These are phyloP conservation scores for Diarsia mendica DNA, from an alignment of 2,888 invertebrate genomes.

Conservation along the genomic window DNA sequence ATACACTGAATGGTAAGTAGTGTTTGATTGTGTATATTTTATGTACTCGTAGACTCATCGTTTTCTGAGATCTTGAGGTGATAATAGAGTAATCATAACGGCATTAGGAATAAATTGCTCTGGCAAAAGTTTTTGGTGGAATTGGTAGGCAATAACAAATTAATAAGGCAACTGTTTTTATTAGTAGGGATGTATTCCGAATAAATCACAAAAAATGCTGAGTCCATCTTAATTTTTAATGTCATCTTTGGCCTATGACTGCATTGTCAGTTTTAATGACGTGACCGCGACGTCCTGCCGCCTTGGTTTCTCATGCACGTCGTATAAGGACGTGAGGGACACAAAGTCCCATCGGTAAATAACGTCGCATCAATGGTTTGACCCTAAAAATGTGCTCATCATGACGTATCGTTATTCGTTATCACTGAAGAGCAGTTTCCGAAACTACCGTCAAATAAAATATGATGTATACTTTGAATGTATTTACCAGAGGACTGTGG, in stretches of 20 bases:
- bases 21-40: not conserved
- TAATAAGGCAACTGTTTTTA: not conserved
- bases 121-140: no score
- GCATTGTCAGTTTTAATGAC: not conserved
- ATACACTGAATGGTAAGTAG: not conserved
- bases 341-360: not conserved
- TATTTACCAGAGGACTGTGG: constrained; percentile 32
- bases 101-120: no score
- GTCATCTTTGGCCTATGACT: no score
- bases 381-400: no score
- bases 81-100: not conserved
- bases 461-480: not conserved
- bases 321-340: no score
- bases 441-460: not conserved
- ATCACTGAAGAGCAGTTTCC: not conserved
- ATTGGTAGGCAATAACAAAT: not conserved
- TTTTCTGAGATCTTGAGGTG: not conserved
- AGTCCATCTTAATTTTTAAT: no score
- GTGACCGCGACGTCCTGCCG: not conserved
- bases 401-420: no score
- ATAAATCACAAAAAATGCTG: not conserved
- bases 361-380: not conserved
- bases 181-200: not conserved
- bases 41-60: not conserved
- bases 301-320: not conserved